Percentiles rank a stretch among this genome's conserved stretches.
Evolutionary conservation across 30 jellyfish, hydroid and myxozoan species (phyloP).

Genomic region (Mastigias papua): DNA sequence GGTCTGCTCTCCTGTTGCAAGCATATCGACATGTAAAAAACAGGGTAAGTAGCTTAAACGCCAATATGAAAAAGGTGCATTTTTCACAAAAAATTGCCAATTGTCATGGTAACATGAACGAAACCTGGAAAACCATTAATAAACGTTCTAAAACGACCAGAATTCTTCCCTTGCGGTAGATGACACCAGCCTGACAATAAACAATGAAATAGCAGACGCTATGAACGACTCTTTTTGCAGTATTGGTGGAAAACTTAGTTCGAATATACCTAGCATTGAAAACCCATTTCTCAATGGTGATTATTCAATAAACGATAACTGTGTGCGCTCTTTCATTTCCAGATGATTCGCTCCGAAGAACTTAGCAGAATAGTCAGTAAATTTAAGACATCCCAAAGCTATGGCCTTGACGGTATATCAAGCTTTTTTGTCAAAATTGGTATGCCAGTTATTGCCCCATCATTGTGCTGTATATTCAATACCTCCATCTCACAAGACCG

Average conservation of each 20-base stretch:
- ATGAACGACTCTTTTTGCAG: conserved; percentile 36
- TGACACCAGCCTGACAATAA: conserved; percentile 5
- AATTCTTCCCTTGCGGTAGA: conserved; percentile 9
- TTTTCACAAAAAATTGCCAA: conserved; percentile 3
- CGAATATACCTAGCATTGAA: conserved; percentile 21
- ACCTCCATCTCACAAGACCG: conserved; percentile 7
- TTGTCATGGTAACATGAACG: conserved; percentile 7
- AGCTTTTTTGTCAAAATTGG: conserved; percentile 33
- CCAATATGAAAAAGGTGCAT: background rate
- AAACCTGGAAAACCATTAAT: no score
- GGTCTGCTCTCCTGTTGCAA: conserved; percentile 46
- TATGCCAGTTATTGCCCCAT: conserved; percentile 5
- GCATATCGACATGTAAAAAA: conserved; percentile 24
- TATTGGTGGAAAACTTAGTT: conserved; percentile 12
- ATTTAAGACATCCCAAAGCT: conserved; percentile 14
- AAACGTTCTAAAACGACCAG: conserved; percentile 4
- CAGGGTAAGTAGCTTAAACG: conserved; percentile 16
- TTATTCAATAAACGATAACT: conserved; percentile 14
- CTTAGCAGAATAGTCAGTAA: background rate
- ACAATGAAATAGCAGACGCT: conserved; percentile 12
- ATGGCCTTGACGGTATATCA: conserved; percentile 36
- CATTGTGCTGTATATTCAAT: conserved; percentile 1
- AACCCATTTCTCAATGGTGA: conserved; percentile 41
- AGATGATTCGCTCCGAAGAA: background rate
- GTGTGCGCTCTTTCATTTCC: background rate